A percentile compares a stretch with the other conserved stretches of the same genome.
Evolutionary conservation across 2,888 invertebrate genomes (phyloP).

Genomic region (Charanyca ferruginea): DNA sequence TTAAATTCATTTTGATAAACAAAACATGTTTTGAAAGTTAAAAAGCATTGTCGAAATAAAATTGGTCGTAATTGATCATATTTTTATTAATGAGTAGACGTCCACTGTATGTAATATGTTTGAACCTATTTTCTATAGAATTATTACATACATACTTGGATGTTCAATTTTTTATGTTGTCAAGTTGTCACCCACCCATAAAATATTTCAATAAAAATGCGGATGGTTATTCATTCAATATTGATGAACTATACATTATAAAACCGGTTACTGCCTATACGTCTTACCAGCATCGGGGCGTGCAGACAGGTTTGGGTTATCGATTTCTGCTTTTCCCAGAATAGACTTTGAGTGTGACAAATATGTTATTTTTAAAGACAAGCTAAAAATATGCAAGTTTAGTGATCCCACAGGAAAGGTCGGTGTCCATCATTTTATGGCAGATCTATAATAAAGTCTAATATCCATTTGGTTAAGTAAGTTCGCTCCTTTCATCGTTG

Average conservation of each 20-base stretch:
- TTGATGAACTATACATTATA: conserved; percentile 31
- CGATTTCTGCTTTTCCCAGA: conserved; percentile 26
- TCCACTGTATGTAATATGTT: not conserved
- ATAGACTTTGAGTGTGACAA: conserved; percentile 34
- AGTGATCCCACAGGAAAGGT: not conserved
- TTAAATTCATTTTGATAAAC: no score
- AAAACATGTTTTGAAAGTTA: not conserved
- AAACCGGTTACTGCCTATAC: conserved; percentile 37
- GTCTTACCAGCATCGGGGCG: conserved; percentile 20
- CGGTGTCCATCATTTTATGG: not conserved
- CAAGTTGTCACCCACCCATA: conserved; percentile 29
- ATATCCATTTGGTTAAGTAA: no score
- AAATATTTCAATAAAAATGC: conserved; percentile 35
- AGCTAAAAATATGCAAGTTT: conserved; percentile 16
- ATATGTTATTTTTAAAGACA: conserved; percentile 24
- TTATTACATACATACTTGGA: not conserved
- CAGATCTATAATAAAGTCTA: no score
- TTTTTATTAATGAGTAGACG: no score
- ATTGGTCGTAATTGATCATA: not conserved
- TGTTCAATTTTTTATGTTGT: conserved; percentile 29
- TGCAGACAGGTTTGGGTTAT: conserved; percentile 42
- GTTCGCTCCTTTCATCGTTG: no score
- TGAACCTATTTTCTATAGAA: not conserved
- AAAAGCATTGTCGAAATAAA: not conserved
- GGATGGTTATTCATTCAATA: conserved; percentile 40